Evolutionary conservation across 2,888 invertebrate species (phyloP), one percentile per base, ranked within the genome.

Genomic region (Cerastis leucographa): DNA sequence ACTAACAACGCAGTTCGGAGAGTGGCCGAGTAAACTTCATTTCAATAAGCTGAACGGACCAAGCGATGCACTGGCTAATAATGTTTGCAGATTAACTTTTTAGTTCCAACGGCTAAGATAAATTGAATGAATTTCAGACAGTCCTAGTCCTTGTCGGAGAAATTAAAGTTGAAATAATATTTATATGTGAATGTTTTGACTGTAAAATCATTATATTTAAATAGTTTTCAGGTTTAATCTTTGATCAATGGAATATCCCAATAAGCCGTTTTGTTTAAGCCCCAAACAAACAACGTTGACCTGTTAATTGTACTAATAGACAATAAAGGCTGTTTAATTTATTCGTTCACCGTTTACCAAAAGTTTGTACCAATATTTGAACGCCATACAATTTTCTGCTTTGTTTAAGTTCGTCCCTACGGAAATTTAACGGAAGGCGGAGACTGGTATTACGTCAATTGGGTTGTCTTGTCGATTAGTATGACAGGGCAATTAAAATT

Each of bases 31-130:
- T 77, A 82, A 91, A 88, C 85, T 89, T 85, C 74, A 84, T 84
- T 81, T 85, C 84, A 83, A 86, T 87, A 87, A 88, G 80, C 84
- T 75, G 74, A 86, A 87, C 83, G 84, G 87, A 87, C 85, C 84
- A 78, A 89, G 78, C 65, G 71, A 80, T 89, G 86, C 84, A 82
- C 68, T 81, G 62, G 62, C 78, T 86, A 83, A 83, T 85, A 80
- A 74, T 74, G 65, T 78, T 84, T 72, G 67, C 25, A 68, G 76
- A 84, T 76, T 74, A 78, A 74, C 22, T 83, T 73, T 83, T 77
- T 66, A 42, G 19, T 59, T 42, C 19, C 22, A 46, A 46, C 14
- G 44, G 40, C 65, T 44, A 49, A 62, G 19, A 68, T 61, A 68
- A 72, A 72, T 65, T 59, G 3, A 73, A 83, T 70, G 12, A 75